These are phyloP conservation scores for Rachycentron canadum DNA, from an alignment of 2,797 vertebrate species.

Conservation along the genomic window DNA sequence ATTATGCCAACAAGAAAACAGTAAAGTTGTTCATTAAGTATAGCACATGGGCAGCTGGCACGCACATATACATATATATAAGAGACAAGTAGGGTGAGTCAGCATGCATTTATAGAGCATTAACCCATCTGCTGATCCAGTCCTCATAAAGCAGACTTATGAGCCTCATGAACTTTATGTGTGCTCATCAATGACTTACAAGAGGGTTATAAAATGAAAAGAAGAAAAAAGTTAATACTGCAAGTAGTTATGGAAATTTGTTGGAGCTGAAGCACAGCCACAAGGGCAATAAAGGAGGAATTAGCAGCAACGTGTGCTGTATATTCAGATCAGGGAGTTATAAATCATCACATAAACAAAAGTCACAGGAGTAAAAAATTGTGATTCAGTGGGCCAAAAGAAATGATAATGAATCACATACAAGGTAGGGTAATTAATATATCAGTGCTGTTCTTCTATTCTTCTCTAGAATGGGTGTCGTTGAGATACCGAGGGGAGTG, in stretches of 20 bases:
- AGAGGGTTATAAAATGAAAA: constrained; percentile 66
- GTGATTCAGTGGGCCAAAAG: constrained; percentile 21
- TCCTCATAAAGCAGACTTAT: constrained; percentile 71
- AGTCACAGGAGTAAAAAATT: constrained; percentile 35
- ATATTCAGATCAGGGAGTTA: constrained; percentile 27
- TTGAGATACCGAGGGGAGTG: constrained; percentile 36
- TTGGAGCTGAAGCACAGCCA: constrained; percentile 28
- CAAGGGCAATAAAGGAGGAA: constrained; percentile 58
- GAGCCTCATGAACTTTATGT: constrained; percentile 69
- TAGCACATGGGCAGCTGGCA: constrained; percentile 37
- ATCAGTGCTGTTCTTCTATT: constrained; percentile 47
- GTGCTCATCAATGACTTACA: constrained; percentile 62
- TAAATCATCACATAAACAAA: constrained; percentile 48
- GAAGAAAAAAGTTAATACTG: constrained; percentile 53
- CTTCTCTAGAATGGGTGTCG: constrained; percentile 38
- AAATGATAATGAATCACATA: constrained; percentile 48
- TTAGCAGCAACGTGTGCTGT: constrained; percentile 33
- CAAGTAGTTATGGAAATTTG: constrained; percentile 53
- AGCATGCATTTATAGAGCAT: constrained; percentile 72
- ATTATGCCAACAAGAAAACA: constrained; percentile 46
- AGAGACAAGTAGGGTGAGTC: constrained; percentile 60
- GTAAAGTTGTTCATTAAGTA: constrained; percentile 59
- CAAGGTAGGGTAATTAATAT: constrained; percentile 51
- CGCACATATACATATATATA: background rate
- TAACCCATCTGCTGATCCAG: constrained; percentile 73